phyloP scores from a whole-genome alignment of 64 coral and sea anemone genomes.

The Platygyra sinensis region DNA sequence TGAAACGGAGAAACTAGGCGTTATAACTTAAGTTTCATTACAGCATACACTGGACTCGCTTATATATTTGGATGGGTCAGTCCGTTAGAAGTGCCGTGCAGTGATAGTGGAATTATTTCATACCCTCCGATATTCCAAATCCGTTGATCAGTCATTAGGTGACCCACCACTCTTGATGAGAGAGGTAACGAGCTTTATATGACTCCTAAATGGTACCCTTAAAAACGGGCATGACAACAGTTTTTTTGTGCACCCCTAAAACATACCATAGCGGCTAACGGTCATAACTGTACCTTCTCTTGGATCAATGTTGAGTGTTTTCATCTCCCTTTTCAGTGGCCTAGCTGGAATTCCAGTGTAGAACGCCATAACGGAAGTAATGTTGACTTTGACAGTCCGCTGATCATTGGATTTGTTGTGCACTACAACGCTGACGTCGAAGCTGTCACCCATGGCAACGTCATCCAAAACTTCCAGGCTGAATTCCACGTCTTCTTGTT shows the following conservation, averaged over 20 bases:
- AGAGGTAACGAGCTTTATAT: too few species aligned
- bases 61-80: too few species aligned
- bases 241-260: too few species aligned
- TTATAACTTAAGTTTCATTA: background rate
- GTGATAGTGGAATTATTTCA: too few species aligned
- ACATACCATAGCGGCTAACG: too few species aligned
- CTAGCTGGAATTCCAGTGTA: slow-evolving; percentile 56
- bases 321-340: background rate
- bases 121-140: too few species aligned
- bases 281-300: slow-evolving; percentile 3
- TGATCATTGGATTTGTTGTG: slow-evolving; percentile 22
- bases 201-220: too few species aligned
- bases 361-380: slow-evolving; percentile 41
- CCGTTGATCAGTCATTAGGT: too few species aligned
- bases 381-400: slow-evolving; percentile 28
- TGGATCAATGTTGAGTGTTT: slow-evolving; percentile 12
- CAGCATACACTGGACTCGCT: background rate
- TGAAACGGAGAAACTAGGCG: background rate
- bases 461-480: background rate
- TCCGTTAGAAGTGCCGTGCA: too few species aligned
- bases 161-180: too few species aligned
- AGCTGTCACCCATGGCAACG: slow-evolving; percentile 30
- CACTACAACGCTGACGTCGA: slow-evolving; percentile 33
- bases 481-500: slow-evolving; percentile 47
- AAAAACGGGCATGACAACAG: background rate